Percentiles rank a stretch among this genome's conserved stretches.
Evolutionary conservation across 2,888 invertebrate genomes (phyloP).

Genomic region (Smittia sp.): DNA sequence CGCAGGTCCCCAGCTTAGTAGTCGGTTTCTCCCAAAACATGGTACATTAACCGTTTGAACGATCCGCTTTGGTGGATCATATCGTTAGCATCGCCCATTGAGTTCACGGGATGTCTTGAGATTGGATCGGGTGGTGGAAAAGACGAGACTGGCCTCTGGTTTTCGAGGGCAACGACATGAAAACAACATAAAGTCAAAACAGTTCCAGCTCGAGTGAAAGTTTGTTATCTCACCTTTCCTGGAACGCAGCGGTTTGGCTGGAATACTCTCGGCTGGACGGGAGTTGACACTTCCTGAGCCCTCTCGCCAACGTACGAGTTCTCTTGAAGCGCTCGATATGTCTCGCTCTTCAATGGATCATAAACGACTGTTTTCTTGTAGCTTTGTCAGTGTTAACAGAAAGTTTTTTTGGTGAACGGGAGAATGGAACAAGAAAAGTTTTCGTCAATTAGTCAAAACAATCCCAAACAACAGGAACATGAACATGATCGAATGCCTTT

Average conservation of each 20-base stretch:
- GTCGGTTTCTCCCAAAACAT: conserved; percentile 77
- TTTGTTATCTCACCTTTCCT: conserved; percentile 57
- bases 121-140: conserved; percentile 51
- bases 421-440: neutral
- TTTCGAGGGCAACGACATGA: conserved; percentile 2
- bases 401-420: neutral
- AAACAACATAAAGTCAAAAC: neutral
- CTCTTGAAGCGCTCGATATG: conserved; percentile 83
- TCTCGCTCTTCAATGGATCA: conserved; percentile 86
- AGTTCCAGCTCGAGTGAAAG: neutral
- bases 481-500: neutral
- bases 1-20: conserved; percentile 51
- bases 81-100: conserved; percentile 68
- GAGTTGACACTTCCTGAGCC: conserved; percentile 67
- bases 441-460: neutral
- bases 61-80: conserved; percentile 88
- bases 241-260: conserved; percentile 57
- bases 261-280: conserved; percentile 75
- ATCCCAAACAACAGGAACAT: conserved; percentile 11
- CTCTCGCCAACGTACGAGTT: conserved; percentile 62
- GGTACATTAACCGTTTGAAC: conserved; percentile 89
- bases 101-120: conserved; percentile 60
- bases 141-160: conserved; percentile 47
- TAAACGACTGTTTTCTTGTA: conserved; percentile 71
- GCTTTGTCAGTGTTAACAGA: conserved; percentile 47